Evolutionary conservation across 1,140 invertebrate species (phyloP).

Genomic region (Thaumatotibia leucotreta): DNA sequence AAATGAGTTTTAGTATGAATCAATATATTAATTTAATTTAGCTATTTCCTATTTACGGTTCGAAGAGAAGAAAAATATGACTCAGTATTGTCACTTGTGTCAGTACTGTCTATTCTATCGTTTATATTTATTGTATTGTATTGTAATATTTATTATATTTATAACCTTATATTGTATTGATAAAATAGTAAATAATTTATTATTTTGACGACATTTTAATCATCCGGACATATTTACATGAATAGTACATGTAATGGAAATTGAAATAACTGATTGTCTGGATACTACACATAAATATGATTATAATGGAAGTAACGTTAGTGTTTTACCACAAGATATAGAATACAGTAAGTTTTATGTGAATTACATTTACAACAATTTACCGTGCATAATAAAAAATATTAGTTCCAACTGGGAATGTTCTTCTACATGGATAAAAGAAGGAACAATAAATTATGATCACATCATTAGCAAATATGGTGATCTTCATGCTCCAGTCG

Average conservation of each 20-base stretch:
- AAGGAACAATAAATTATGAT: conserved; percentile 79
- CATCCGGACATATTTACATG: background rate
- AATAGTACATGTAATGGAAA: background rate
- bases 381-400: conserved; percentile 81
- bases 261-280: conserved; percentile 6
- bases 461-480: conserved; percentile 79
- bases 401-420: conserved; percentile 80
- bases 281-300: background rate
- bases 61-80: background rate
- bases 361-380: conserved; percentile 79
- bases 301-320: background rate
- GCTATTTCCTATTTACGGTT: no score
- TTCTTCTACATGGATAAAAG: conserved; percentile 77
- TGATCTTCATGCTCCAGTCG: conserved; percentile 82
- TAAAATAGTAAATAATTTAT: no score
- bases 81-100: background rate
- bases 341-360: conserved; percentile 77
- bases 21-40: no score
- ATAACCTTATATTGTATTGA: no score
- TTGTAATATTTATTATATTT: no score
- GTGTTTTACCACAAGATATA: conserved; percentile 21
- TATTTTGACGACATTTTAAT: no score
- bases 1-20: no score
- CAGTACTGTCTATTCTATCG: no score
- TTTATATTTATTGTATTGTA: no score